Percentiles rank a stretch among this genome's conserved stretches.
Conservation (phyloP, 2,888 invertebrate genomes). For the Eupithecia abbreviata region DNA sequence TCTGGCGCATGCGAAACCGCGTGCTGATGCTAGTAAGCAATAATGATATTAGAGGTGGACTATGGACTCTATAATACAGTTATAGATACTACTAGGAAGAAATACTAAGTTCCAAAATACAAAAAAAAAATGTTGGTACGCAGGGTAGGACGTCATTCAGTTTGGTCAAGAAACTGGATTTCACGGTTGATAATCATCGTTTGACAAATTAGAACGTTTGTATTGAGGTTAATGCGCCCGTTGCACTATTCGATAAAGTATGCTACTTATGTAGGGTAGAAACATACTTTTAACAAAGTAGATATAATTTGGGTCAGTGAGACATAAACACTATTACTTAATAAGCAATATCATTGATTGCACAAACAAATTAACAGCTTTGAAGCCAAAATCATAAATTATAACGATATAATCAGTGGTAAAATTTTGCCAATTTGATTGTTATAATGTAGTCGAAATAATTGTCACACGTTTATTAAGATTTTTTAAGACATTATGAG, state of each 20-base stretch:
- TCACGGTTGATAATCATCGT: conserved; percentile 17
- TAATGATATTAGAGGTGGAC: not conserved
- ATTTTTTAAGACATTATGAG: no score
- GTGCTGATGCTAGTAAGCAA: not conserved
- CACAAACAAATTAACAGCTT: not conserved
- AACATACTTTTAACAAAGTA: not conserved
- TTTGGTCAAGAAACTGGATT: conserved; percentile 21
- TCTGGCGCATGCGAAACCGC: not conserved
- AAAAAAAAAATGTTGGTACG: not conserved
- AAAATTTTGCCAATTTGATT: not conserved
- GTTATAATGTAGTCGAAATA: no score
- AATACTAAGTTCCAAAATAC: not conserved
- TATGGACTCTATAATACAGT: not conserved
- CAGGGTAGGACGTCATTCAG: not conserved
- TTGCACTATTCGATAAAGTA: conserved; percentile 3
- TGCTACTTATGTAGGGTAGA: not conserved
- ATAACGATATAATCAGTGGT: not conserved
- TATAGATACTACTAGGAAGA: not conserved
- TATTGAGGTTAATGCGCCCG: conserved; percentile 15
- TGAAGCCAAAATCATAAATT: not conserved
- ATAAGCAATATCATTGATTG: no score
- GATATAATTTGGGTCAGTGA: not conserved
- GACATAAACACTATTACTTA: not conserved
- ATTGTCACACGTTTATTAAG: no score
- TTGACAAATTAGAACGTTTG: conserved; percentile 24